These are phyloP conservation scores for Caligus rogercresseyi DNA, from an alignment of 1,140 invertebrate genomes.

Conservation along the genomic window DNA sequence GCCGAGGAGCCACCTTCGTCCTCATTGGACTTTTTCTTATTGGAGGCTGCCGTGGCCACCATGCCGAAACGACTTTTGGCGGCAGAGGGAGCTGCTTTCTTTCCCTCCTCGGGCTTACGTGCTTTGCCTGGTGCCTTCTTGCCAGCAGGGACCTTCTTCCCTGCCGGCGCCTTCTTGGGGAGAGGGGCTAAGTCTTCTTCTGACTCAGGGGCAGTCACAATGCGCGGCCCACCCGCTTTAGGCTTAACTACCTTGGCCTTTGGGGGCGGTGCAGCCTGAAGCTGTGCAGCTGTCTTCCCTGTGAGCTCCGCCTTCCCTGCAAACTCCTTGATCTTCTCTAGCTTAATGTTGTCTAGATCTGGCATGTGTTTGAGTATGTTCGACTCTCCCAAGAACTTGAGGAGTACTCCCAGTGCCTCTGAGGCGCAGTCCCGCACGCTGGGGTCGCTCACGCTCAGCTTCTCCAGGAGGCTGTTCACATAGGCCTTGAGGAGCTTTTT, in stretches of 20 bases:
- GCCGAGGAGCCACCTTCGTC: neutral
- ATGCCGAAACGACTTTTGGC: neutral
- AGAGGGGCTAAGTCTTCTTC: neutral
- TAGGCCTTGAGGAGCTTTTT: conserved; percentile 83
- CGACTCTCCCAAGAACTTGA: conserved; percentile 86
- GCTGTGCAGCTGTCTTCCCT: conserved; percentile 1
- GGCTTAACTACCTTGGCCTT: conserved; percentile 28
- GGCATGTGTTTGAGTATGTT: conserved; percentile 49
- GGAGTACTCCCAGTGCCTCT: conserved; percentile 77
- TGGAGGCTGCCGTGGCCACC: neutral
- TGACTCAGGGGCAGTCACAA: neutral
- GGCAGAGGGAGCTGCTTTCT: conserved; percentile 18
- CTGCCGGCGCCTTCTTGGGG: conserved; percentile 20
- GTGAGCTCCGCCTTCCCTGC: conserved; percentile 72
- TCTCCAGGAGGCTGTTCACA: conserved; percentile 57
- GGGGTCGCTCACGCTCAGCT: conserved; percentile 69
- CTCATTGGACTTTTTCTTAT: conserved; percentile 18
- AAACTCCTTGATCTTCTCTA: conserved; percentile 86
- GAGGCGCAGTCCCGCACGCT: conserved; percentile 62
- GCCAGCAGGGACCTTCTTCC: conserved; percentile 11
- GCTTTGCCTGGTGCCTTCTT: neutral
- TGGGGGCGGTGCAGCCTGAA: conserved; percentile 23
- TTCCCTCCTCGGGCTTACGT: conserved; percentile 16
- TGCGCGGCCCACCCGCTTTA: neutral
- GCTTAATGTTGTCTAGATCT: conserved; percentile 76